Conservation (phyloP, 2,797 vertebrate genomes). For the Phoeniculus purpureus region DNA sequence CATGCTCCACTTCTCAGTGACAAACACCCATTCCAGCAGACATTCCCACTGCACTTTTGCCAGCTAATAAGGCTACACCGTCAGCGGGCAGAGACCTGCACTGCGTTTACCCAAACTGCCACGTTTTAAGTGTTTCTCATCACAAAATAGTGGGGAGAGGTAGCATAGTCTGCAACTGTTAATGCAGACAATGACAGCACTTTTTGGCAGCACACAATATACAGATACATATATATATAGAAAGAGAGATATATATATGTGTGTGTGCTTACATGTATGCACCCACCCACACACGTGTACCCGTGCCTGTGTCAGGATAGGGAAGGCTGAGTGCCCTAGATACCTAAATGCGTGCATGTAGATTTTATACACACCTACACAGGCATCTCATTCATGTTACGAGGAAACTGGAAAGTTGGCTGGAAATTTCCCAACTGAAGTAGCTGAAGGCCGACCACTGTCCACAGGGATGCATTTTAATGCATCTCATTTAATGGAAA, state of each 20-base stretch:
- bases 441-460: background rate
- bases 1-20: background rate
- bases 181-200: background rate
- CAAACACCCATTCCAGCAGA: background rate
- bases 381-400: fast-evolving
- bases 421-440: background rate
- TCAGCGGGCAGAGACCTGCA: background rate
- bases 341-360: background rate
- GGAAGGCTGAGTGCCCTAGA: background rate
- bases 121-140: background rate
- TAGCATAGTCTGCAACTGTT: background rate
- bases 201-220: background rate
- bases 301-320: too few relatives aligned
- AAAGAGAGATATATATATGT: too few relatives aligned
- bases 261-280: background rate
- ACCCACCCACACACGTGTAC: too few relatives aligned
- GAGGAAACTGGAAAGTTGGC: background rate
- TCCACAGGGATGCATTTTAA: background rate
- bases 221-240: too few relatives aligned
- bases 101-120: background rate
- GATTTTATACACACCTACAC: background rate
- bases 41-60: background rate
- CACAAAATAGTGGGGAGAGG: background rate
- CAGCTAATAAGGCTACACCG: background rate
- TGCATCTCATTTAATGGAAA: too few relatives aligned